Evolutionary conservation across 1,140 invertebrate genomes (phyloP).

Genomic region (Achatina immaculata): DNA sequence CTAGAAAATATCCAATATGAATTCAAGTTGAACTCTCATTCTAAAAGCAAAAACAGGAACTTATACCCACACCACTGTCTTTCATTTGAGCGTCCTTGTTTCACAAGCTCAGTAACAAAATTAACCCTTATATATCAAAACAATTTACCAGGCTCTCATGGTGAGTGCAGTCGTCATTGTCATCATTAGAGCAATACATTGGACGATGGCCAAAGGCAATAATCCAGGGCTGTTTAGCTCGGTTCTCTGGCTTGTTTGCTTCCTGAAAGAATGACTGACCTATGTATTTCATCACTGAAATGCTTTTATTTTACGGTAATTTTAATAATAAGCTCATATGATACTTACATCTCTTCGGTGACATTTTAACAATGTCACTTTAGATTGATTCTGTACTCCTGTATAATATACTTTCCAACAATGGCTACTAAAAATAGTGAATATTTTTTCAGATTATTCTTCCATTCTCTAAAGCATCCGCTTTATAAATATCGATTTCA

Average conservation of each 20-base stretch:
- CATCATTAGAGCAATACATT: conserved; percentile 70
- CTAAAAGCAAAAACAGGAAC: too few relatives aligned
- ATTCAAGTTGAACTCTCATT: too few relatives aligned
- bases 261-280: conserved; percentile 49
- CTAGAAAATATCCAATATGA: too few relatives aligned
- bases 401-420: background rate
- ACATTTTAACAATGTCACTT: background rate
- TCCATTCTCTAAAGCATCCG: background rate
- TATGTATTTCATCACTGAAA: background rate
- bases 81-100: too few relatives aligned
- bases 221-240: conserved; percentile 68
- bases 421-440: background rate
- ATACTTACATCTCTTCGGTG: too few relatives aligned
- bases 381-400: background rate
- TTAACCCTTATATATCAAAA: background rate
- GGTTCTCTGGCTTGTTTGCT: conserved; percentile 66
- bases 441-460: background rate
- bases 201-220: conserved; percentile 70
- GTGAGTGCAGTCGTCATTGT: conserved; percentile 64
- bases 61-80: too few relatives aligned
- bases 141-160: conserved; percentile 48
- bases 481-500: background rate
- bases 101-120: too few relatives aligned
- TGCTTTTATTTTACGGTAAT: background rate
- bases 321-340: background rate